These are phyloP conservation scores for Myrmecobius fasciatus DNA, from an alignment of 2,113 vertebrate genomes.

Conservation along the genomic window DNA sequence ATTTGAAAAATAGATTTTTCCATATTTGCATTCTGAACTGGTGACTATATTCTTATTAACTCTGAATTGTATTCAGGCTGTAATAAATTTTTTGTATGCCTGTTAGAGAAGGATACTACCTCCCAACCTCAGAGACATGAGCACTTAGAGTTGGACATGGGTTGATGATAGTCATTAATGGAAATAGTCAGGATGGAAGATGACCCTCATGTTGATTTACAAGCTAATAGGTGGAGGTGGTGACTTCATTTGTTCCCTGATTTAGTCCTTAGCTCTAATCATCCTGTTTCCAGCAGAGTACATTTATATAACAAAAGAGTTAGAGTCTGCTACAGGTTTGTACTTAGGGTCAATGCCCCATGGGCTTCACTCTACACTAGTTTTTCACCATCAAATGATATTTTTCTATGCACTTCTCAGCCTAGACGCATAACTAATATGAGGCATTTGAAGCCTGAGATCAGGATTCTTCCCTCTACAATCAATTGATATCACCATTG, in stretches of 20 bases:
- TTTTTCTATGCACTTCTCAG: background rate
- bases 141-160: background rate
- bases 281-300: background rate
- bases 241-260: background rate
- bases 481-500: background rate
- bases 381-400: background rate
- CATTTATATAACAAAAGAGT: background rate
- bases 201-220: background rate
- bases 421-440: background rate
- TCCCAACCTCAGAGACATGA: background rate
- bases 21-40: background rate
- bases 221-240: background rate
- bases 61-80: background rate
- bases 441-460: background rate
- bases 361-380: background rate
- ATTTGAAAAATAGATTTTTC: background rate
- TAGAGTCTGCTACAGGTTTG: background rate
- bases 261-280: background rate
- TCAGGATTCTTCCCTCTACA: background rate
- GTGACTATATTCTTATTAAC: background rate
- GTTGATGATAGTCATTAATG: background rate
- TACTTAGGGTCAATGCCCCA: background rate
- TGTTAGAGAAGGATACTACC: background rate
- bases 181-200: background rate
- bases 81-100: background rate